These are phyloP conservation scores for Sycophaga agraensis DNA, from an alignment of 1,140 invertebrate genomes.

Conservation along the genomic window DNA sequence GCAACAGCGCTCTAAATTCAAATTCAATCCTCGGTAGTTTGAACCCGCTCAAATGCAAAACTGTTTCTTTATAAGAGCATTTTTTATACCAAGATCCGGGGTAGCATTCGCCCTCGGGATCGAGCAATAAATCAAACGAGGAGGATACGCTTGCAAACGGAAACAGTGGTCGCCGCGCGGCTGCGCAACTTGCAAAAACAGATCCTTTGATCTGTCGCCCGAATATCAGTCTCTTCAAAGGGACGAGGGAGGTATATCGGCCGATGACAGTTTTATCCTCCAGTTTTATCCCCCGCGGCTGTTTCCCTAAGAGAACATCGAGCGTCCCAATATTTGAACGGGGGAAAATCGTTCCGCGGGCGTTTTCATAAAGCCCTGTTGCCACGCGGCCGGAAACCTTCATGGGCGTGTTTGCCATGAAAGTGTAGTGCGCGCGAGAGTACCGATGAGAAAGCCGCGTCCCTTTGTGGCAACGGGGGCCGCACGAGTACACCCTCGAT, in stretches of 20 bases:
- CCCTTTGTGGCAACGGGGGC: too few species aligned
- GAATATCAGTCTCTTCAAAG: constrained; percentile 5
- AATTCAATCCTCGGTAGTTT: too few species aligned
- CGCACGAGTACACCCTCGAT: too few species aligned
- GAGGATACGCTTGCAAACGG: too few species aligned
- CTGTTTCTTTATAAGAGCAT: too few species aligned
- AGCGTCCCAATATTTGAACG: constrained; percentile 34
- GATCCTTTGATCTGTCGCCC: constrained; percentile 18
- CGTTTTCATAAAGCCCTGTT: not conserved
- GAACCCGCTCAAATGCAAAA: too few species aligned
- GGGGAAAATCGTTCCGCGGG: constrained; percentile 29
- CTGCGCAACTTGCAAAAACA: too few species aligned
- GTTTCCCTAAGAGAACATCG: constrained; percentile 1
- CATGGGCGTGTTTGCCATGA: not conserved
- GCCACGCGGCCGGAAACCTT: not conserved
- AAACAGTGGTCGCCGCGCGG: too few species aligned
- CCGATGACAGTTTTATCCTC: not conserved
- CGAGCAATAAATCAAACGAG: too few species aligned
- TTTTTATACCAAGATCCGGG: too few species aligned
- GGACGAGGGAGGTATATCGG: not conserved
- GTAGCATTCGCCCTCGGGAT: too few species aligned
- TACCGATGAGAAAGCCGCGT: not conserved
- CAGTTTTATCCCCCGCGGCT: not conserved
- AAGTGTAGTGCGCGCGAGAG: not conserved
- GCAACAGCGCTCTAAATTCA: too few species aligned